phyloP scores from a whole-genome alignment of 2,797 vertebrate genomes.

The Peromyscus aztecus region DNA sequence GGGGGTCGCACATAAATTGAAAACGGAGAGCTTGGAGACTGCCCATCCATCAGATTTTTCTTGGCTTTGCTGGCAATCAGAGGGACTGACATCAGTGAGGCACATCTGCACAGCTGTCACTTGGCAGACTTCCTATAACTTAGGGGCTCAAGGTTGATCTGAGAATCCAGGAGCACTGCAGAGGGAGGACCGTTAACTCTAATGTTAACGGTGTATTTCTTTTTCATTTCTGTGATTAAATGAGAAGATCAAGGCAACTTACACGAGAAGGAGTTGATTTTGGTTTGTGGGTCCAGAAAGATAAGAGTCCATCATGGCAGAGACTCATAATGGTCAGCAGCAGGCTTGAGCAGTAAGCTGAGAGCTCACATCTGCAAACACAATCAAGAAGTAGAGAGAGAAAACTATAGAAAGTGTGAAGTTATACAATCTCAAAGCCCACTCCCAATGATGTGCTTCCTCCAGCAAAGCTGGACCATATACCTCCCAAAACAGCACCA shows the following conservation, averaged over 20 bases:
- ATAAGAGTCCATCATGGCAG: too few relatives aligned
- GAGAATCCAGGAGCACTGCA: background rate
- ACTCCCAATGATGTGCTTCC: background rate
- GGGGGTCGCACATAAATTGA: background rate
- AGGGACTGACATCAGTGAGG: background rate
- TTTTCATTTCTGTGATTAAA: background rate
- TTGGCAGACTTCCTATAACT: background rate
- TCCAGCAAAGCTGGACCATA: background rate
- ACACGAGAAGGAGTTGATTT: background rate
- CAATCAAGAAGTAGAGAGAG: background rate
- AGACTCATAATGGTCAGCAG: too few relatives aligned
- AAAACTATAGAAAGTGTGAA: background rate
- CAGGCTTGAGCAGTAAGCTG: background rate
- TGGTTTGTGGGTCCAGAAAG: background rate
- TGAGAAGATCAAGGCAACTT: background rate
- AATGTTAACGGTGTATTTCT: background rate
- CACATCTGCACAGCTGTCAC: accelerated
- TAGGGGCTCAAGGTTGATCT: background rate
- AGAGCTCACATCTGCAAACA: background rate
- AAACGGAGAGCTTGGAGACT: background rate
- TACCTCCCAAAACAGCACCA: background rate
- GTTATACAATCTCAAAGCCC: background rate
- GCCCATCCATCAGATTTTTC: background rate
- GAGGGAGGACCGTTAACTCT: background rate
- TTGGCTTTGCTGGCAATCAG: background rate